These are phyloP conservation scores for Macrotis lagotis DNA, from an alignment of 2,113 vertebrate genomes.

Conservation along the genomic window DNA sequence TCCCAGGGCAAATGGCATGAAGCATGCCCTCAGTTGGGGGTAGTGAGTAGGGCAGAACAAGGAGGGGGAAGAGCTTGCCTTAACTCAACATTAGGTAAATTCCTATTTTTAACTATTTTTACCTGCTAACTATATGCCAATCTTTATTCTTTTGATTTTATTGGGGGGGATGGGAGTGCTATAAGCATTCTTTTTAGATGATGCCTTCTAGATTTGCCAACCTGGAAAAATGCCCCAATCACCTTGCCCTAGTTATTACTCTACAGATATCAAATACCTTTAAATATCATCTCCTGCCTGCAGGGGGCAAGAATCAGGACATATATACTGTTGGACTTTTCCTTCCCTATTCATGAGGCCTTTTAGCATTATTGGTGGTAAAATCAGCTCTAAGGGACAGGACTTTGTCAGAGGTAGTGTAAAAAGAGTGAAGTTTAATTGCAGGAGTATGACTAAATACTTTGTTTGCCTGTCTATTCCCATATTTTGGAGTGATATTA, in stretches of 20 bases:
- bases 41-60: background rate
- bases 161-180: background rate
- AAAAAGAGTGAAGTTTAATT: background rate
- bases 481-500: background rate
- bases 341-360: background rate
- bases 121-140: background rate
- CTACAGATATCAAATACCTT: background rate
- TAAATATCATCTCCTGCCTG: background rate
- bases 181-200: background rate
- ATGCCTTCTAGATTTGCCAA: background rate
- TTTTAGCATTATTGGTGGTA: background rate
- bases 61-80: background rate
- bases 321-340: background rate
- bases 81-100: background rate
- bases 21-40: background rate
- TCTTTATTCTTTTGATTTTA: background rate
- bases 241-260: background rate
- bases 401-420: background rate
- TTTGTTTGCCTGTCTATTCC: background rate
- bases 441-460: background rate
- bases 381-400: background rate
- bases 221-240: background rate
- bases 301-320: background rate
- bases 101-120: background rate
- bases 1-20: background rate